Percentiles rank a stretch among this genome's conserved stretches.
Evolutionary conservation across 1,140 invertebrate species (phyloP).

Genomic region (Batillaria attramentaria): DNA sequence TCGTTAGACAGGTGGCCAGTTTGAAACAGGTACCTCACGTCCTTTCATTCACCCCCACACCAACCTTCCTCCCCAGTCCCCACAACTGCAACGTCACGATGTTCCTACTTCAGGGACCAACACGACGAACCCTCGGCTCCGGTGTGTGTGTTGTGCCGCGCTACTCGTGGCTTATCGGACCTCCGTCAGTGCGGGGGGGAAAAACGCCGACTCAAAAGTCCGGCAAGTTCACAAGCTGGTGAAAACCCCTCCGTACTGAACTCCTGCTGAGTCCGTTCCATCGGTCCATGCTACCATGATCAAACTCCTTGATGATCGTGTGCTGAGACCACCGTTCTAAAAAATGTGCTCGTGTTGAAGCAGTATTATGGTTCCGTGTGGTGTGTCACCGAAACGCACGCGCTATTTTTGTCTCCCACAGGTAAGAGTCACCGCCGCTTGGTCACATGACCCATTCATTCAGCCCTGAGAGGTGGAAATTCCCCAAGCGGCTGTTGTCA

Average conservation of each 20-base stretch:
- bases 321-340: not conserved
- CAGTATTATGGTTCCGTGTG: not conserved
- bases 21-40: not conserved
- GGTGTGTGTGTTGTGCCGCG: too few relatives aligned
- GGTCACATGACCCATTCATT: not conserved
- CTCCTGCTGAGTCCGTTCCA: too few relatives aligned
- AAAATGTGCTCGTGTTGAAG: not conserved
- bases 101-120: too few relatives aligned
- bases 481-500: not conserved
- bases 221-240: not conserved
- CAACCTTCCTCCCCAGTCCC: too few relatives aligned
- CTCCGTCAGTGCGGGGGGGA: too few relatives aligned
- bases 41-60: too few relatives aligned
- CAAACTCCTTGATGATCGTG: not conserved
- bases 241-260: too few relatives aligned
- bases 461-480: not conserved
- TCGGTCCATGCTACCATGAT: too few relatives aligned
- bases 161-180: too few relatives aligned
- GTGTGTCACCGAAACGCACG: not conserved
- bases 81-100: too few relatives aligned
- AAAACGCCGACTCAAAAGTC: too few relatives aligned
- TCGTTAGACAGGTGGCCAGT: not conserved
- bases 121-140: too few relatives aligned
- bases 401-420: constrained; percentile 20
- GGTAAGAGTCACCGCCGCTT: not conserved